A percentile compares a stretch with the other conserved stretches of the same genome.
Conservation (phyloP, 1,140 invertebrate species). For the Temnothorax longispinosus region DNA sequence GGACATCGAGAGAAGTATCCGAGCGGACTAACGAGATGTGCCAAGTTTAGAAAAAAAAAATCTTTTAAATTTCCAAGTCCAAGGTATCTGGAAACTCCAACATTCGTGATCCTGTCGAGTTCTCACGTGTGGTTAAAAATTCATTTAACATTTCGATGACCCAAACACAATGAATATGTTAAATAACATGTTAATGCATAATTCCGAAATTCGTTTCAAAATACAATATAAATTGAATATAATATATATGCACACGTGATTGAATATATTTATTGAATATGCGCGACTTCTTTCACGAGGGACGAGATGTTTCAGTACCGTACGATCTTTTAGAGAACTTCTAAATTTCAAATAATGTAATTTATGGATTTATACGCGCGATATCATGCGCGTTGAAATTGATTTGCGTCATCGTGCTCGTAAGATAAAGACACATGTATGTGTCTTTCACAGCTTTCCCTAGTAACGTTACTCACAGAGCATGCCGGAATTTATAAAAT, state of each 20-base stretch:
- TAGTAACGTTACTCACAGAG: background rate
- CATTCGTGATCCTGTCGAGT: background rate
- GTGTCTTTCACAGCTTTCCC: background rate
- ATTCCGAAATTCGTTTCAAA: background rate
- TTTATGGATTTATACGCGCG: constrained; percentile 12
- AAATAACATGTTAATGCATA: background rate
- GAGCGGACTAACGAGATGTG: background rate
- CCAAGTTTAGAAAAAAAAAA: background rate
- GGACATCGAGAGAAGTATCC: background rate
- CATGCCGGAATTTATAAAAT: constrained; percentile 41
- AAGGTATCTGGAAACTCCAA: background rate
- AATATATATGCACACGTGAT: too few species aligned
- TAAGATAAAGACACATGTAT: constrained; percentile 14
- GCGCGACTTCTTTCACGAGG: background rate
- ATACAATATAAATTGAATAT: background rate
- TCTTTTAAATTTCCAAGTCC: background rate
- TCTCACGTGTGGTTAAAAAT: background rate
- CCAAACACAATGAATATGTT: background rate
- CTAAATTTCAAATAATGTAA: constrained; percentile 44
- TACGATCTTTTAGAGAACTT: constrained; percentile 1
- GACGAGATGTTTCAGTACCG: background rate
- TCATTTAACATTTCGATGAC: background rate
- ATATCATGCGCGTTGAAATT: constrained; percentile 2
- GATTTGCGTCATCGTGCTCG: constrained; percentile 31
- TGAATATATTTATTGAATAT: background rate